phyloP scores from a whole-genome alignment of 1,140 invertebrate species.

The Drosophila bocqueti region DNA sequence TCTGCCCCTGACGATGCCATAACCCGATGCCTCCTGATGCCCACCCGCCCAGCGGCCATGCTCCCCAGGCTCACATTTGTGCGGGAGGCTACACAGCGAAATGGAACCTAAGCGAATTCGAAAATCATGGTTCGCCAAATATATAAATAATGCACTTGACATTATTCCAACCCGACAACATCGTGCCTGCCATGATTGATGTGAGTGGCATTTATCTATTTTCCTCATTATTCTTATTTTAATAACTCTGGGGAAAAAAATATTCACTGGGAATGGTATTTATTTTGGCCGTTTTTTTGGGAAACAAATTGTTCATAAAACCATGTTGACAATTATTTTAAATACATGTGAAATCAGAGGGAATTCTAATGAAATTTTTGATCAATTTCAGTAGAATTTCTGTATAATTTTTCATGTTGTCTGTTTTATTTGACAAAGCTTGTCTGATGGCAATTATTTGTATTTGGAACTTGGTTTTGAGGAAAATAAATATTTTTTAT shows the following conservation, averaged over 20 bases:
- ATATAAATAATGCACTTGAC: conserved; percentile 21
- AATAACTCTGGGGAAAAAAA: conserved; percentile 12
- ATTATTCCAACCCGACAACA: not conserved
- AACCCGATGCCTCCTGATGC: conserved; percentile 2
- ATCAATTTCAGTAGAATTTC: not conserved
- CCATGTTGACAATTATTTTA: conserved; percentile 9
- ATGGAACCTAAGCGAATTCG: conserved; percentile 3
- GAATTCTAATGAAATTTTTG: not conserved
- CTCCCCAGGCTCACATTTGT: conserved; percentile 73
- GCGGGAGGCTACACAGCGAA: conserved; percentile 28
- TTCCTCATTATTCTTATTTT: conserved; percentile 9
- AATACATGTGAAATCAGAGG: not conserved
- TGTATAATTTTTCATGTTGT: not conserved
- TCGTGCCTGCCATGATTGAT: conserved; percentile 8
- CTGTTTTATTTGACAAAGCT: not conserved
- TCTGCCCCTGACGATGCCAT: conserved; percentile 21
- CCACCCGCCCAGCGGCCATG: not conserved
- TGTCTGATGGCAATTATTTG: not conserved
- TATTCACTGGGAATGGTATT: not conserved
- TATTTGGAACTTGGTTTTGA: not conserved
- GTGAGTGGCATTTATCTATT: conserved; percentile 14
- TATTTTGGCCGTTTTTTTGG: not conserved
- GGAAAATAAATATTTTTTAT: not conserved
- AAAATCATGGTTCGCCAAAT: not conserved
- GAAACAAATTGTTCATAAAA: conserved; percentile 4